Evolutionary conservation across 2,113 vertebrate genomes (phyloP).

Genomic region (Capreolus pygargus): DNA sequence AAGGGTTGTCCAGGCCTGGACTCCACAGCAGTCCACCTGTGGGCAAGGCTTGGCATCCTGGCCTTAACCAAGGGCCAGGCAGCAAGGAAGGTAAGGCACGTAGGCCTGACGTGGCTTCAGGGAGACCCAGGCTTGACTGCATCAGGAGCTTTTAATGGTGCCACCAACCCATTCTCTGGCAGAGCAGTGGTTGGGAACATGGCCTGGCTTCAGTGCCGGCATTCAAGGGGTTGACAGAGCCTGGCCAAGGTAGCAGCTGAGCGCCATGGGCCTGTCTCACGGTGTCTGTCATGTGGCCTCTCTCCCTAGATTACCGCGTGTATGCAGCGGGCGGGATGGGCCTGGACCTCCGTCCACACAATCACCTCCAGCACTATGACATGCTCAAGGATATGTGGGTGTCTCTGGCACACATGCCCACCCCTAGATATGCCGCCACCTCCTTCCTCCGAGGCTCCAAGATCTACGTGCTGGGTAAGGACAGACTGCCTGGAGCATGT

Average conservation of each 20-base stretch:
- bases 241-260: background rate
- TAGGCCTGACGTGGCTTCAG: background rate
- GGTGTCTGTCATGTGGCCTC: background rate
- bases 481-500: background rate
- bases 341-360: constrained; percentile 91
- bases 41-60: background rate
- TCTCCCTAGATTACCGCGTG: constrained; percentile 88
- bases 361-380: constrained; percentile 95
- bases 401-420: constrained; percentile 93
- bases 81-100: background rate
- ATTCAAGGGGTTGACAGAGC: background rate
- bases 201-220: background rate
- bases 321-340: constrained; percentile 96
- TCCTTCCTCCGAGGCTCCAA: constrained; percentile 90
- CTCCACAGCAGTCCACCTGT: background rate
- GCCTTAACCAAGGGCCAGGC: background rate
- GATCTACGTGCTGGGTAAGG: constrained; percentile 93
- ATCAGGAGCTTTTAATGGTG: background rate
- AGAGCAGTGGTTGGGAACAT: background rate
- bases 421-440: constrained; percentile 92
- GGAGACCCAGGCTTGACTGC: background rate
- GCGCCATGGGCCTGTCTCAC: background rate
- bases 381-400: constrained; percentile 97
- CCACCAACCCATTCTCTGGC: background rate
- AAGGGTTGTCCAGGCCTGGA: background rate